A percentile compares a stretch with the other conserved stretches of the same genome.
Evolutionary conservation across 2,888 invertebrate genomes (phyloP).

Genomic region (Linhomoeus sp.): DNA sequence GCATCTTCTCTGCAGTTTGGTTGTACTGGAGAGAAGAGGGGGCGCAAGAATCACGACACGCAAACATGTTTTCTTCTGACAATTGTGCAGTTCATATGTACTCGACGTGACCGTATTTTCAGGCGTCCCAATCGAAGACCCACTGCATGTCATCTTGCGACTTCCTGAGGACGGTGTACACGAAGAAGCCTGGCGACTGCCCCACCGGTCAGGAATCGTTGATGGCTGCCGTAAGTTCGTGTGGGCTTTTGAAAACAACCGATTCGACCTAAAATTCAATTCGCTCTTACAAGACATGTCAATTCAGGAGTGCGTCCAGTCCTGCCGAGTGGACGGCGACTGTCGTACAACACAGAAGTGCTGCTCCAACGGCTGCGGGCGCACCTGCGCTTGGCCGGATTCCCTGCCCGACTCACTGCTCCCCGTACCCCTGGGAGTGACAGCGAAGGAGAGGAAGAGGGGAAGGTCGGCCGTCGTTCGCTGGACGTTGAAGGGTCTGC

Average conservation of each 20-base stretch:
- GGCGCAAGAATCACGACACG: too few relatives aligned
- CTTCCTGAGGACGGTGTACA: conserved; percentile 23
- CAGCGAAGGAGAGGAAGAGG: conserved; percentile 8
- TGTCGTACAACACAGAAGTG: conserved; percentile 28
- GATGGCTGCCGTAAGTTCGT: not conserved
- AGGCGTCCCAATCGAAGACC: too few relatives aligned
- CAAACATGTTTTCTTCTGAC: too few relatives aligned
- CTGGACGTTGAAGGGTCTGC: conserved; percentile 18
- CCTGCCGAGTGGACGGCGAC: conserved; percentile 28
- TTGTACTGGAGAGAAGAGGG: too few relatives aligned
- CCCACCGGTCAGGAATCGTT: conserved; percentile 11
- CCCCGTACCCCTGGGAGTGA: conserved; percentile 18
- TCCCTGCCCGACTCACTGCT: conserved; percentile 9
- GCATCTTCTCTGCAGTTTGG: too few relatives aligned
- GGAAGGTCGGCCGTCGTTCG: conserved; percentile 19
- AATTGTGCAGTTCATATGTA: too few relatives aligned
- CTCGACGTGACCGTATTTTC: too few relatives aligned
- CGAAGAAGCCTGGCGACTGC: conserved; percentile 28
- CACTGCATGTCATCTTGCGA: conserved; percentile 24
- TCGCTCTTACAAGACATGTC: not conserved
- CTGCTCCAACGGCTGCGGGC: conserved; percentile 25
- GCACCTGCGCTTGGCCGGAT: conserved; percentile 11
- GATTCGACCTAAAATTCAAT: not conserved
- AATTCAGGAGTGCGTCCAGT: conserved; percentile 25
- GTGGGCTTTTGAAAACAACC: too few relatives aligned